Base-by-base conservation (phyloP, 2,888 invertebrate species). In the Griposia aprilina region DNA sequence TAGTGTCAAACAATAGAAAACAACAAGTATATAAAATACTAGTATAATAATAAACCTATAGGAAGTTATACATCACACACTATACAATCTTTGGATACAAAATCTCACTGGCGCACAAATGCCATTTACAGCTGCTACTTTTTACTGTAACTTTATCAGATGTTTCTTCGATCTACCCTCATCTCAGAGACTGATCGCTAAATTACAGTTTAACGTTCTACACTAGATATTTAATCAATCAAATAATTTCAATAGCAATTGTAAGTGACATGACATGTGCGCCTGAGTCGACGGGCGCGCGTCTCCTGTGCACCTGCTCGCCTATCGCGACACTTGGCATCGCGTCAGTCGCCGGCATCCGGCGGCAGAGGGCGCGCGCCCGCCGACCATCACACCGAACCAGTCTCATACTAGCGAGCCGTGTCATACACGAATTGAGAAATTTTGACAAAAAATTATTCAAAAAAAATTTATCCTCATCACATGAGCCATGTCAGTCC, bases 51-150 rank as follows among this genome's bases (percentile, higher is more conserved):
- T 95, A 96, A 96, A 95, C 93, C 94, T 96, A 96, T 94, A 95
- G 95, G 95, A 96, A 96, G 94, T 94, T 93, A 91, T 90, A 94
- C 94, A 96, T 96, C 96, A 96, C 95, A 96, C 95, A 96, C 95
- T 94, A 92, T 92, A 93, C 95, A 94, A 96, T 96, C 96, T 96
- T 96, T 96, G 96, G 96, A 96, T 96, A 96, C 96, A 95, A 96
- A 94, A 93, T 93, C 93, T 94, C 93, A 89, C 90, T 78, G 91
- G 92, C 93, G 92, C 90, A 76, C 80, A 78, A 81, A 76, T 86
- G 82, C 81, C 82, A 85, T 83, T 82, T 66, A 78, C 80, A 76
- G 60, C 50, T 55, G 87, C 71, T 84, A 71, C 67, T 26, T 10
- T 11, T 6, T 20, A 15, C 26, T 62, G 48, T 30, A 13, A 15